Evolutionary conservation across 2,888 invertebrate genomes (phyloP), one percentile per base, ranked within the genome.

Genomic region (Cerastis leucographa): DNA sequence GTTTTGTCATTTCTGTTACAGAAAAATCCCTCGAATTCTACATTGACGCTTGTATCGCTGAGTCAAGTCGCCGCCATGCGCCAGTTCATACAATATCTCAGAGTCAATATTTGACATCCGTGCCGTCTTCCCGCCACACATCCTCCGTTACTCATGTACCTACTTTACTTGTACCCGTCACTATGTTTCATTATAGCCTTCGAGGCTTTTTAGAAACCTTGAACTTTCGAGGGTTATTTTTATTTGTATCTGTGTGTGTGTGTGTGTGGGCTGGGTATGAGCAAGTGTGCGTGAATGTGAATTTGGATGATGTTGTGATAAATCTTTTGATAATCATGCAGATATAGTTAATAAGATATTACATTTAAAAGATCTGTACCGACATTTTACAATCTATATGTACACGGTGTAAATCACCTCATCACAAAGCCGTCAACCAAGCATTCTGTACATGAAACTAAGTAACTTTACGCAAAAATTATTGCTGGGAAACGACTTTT

Each of bases 51-150:
- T 54, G 72, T 80, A 70, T 64, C 22, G 74, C 75, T 71, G 85
- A 81, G 46, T 81, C 82, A 87, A 83, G 87, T 87, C 79, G 81
- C 81, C 87, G 87, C 85, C 78, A 65, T 78, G 62, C 70, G 78
- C 77, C 86, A 75, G 81, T 61, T 68, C 71, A 74, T 76, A 86
- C 85, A 79, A 74, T 79, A 87, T 80, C 89, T 80, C 61, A 71
- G 74, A 73, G 85, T 87, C 77, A 95, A 95, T 95, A 95, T 95
- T 95, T 93, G 92, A 93, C 92, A 91, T 94, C 94, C 93, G 92
- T 88, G 75, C 7, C 78, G 86, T 87, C 90, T 93, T 94, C 93
- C 94, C 92, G 91, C 77, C 91, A 88, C 91, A 93, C 93, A 94
- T 95, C 95, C 95, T 93, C 88, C 85, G 87, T 91, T 92, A 92